Evolutionary conservation across 2,113 vertebrate species (phyloP), one percentile per base, ranked within the genome.

Genomic region (Mellivora capensis): DNA sequence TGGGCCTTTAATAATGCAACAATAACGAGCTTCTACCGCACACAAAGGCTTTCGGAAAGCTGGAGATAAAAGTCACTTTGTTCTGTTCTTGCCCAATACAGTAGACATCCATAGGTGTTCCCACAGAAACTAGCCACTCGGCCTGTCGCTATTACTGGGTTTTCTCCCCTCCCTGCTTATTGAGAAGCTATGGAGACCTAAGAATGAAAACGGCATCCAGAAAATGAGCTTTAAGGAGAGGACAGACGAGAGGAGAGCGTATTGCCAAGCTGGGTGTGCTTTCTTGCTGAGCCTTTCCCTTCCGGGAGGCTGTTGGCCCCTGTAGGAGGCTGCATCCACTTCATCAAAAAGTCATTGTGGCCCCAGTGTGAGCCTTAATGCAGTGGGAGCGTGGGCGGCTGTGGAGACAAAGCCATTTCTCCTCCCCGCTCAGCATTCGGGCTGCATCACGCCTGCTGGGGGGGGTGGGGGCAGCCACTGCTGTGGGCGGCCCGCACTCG

Each of bases 11-110:
- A 97, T 97, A 98, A 98, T 85, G 93, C 97, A 96, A 84, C 95
- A 97, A 97, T 93, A 95, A 97, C 98, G 90, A 76, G 98, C 96
- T 98, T 97, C 87, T 81, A 54, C 89, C 89, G 97, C 83, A 57
- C 29, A 97, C 96, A 95, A 96, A 97, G 96, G 93, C 96, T 98
- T 98, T 98, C 97, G 96, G 98, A 98, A 98, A 98, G 90, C 79
- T 37, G 61, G 23, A 80, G 96, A 95, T 93, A 94, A 95, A 98
- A 98, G 98, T 71, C 7, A 97, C 97, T 97, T 96, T 98, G 96
- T 97, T 93, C 81, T 69, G 52, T 4, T 82, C 85, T 90, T 13
- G 74, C 90, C 94, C 93, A 37, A 76, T 81, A 34, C 91, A 61
- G 72, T 59, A 84, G 72, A 64, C 89, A 81, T 82, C 79, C 96